Conservation (phyloP, 2,113 vertebrate species). For the Candoia aspera region DNA sequence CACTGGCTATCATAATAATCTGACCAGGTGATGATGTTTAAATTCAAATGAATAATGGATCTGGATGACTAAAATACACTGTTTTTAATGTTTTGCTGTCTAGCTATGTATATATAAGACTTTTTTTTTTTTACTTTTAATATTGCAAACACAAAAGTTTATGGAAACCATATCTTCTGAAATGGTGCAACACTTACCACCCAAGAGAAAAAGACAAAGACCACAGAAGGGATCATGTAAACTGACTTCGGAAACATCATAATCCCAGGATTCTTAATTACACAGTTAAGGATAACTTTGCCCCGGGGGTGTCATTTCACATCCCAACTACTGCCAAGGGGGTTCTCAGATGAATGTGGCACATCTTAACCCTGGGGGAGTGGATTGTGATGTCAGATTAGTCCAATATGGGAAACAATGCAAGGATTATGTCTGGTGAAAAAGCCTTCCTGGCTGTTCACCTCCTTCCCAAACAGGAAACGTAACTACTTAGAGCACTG, state of each 20-base stretch:
- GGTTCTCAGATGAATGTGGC: constrained; percentile 5
- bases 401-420: not conserved
- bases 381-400: not conserved
- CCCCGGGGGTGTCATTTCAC: not conserved
- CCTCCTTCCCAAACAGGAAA: not conserved
- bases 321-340: constrained; percentile 13
- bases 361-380: not conserved
- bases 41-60: not conserved
- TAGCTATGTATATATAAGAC: not conserved
- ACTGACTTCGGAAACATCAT: constrained; percentile 8
- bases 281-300: constrained; percentile 12
- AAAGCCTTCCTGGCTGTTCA: not conserved
- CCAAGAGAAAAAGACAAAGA: constrained; percentile 1
- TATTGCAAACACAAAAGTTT: not conserved
- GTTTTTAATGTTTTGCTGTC: not conserved
- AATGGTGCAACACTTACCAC: constrained; percentile 1
- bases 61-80: not conserved
- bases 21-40: not conserved
- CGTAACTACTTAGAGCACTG: not conserved
- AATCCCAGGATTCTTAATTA: constrained; percentile 24
- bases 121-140: not conserved
- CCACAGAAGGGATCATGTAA: not conserved
- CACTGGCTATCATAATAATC: not conserved
- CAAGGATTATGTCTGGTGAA: not conserved
- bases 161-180: not conserved